phyloP scores from a whole-genome alignment of 2,113 vertebrate species.

The Malurus elegans region DNA sequence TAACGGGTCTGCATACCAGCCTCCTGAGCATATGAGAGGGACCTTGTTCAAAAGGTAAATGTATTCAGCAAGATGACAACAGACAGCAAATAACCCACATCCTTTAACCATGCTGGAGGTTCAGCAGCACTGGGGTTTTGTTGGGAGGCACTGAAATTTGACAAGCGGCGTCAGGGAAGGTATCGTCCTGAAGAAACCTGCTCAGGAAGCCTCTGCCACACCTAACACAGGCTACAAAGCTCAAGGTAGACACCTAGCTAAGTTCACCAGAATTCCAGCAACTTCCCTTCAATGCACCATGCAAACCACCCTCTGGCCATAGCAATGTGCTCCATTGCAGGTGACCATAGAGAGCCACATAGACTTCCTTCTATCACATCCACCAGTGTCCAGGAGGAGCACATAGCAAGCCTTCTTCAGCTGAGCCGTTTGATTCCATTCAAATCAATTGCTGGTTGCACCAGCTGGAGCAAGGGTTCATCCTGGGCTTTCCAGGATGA shows the following conservation, averaged over 20 bases:
- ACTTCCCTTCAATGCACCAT: not conserved
- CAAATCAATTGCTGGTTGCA: not conserved
- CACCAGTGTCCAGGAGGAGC: not conserved
- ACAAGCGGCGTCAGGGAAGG: not conserved
- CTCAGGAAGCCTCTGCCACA: not conserved
- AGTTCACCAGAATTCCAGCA: constrained; percentile 5
- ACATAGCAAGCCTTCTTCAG: not conserved
- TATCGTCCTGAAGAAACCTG: not conserved
- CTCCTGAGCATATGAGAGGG: constrained; percentile 28
- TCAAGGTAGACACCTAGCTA: constrained; percentile 49
- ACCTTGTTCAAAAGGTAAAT: constrained; percentile 66
- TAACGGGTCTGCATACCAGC: constrained; percentile 61
- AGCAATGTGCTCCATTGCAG: not conserved
- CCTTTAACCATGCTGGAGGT: not conserved
- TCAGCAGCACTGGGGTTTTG: not conserved
- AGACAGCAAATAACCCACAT: not conserved
- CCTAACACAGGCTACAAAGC: not conserved
- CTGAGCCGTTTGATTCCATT: not conserved
- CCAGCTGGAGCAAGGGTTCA: not conserved
- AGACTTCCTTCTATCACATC: not conserved
- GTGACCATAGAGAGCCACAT: rapidly evolving
- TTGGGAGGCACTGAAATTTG: not conserved
- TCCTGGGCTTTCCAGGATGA: not conserved
- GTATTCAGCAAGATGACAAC: constrained; percentile 55
- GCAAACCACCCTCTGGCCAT: not conserved